Evolutionary conservation across 2,888 invertebrate species (phyloP).

Genomic region (Drosophila rellima): DNA sequence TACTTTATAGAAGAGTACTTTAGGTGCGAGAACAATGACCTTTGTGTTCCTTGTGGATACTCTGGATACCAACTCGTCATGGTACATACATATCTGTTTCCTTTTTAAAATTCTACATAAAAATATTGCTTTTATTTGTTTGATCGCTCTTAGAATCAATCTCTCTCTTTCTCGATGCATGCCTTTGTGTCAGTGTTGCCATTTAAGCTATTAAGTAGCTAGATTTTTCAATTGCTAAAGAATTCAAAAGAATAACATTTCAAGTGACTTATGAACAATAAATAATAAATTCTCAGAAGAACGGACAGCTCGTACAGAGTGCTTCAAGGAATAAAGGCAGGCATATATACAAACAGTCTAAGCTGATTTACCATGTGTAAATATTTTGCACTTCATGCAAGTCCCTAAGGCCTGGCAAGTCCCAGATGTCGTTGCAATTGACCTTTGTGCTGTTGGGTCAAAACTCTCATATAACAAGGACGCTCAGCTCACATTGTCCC

Average conservation of each 20-base stretch:
- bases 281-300: too few species aligned
- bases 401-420: constrained; percentile 34
- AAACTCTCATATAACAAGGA: constrained; percentile 65
- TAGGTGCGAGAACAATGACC: too few species aligned
- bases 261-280: too few species aligned
- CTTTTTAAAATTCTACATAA: neutral
- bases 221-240: too few species aligned
- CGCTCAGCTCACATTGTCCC: constrained; percentile 13
- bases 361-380: constrained; percentile 79
- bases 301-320: constrained; percentile 9
- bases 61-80: neutral
- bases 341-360: constrained; percentile 12
- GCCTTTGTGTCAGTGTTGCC: too few species aligned
- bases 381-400: constrained; percentile 72
- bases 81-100: too few species aligned
- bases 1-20: too few species aligned
- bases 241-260: too few species aligned
- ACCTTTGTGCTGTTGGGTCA: constrained; percentile 57
- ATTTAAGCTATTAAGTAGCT: too few species aligned
- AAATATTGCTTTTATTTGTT: neutral
- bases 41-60: neutral
- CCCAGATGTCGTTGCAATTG: constrained; percentile 53
- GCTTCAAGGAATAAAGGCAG: constrained; percentile 14
- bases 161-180: too few species aligned
- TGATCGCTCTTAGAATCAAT: neutral